phyloP scores from a whole-genome alignment of 2,797 vertebrate genomes.

The Myoxocephalus aenaeus region DNA sequence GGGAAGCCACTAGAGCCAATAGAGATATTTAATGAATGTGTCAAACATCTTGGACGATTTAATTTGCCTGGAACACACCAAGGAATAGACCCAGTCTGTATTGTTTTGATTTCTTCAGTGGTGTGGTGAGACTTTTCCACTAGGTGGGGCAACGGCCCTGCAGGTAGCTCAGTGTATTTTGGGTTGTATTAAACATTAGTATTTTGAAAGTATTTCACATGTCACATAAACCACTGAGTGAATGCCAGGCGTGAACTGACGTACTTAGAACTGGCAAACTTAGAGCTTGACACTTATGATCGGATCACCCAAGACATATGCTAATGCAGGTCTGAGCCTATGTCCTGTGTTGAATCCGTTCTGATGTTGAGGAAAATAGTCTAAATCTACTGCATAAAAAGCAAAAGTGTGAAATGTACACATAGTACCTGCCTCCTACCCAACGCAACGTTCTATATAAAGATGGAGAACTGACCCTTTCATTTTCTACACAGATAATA shows the following conservation, averaged over 20 bases:
- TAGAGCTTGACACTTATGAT: background rate
- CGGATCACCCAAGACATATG: background rate
- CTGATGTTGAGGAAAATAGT: background rate
- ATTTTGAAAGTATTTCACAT: background rate
- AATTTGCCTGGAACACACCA: background rate
- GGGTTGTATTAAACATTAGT: background rate
- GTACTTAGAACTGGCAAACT: background rate
- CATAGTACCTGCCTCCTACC: background rate
- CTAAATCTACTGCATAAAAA: constrained; percentile 30
- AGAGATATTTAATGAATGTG: background rate
- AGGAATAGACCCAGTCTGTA: background rate
- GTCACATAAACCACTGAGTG: constrained; percentile 6
- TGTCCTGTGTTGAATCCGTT: background rate
- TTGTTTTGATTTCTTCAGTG: background rate
- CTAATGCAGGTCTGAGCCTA: background rate
- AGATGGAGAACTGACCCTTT: constrained; percentile 5
- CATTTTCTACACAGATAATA: constrained; percentile 15
- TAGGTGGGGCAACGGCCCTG: background rate
- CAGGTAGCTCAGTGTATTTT: background rate
- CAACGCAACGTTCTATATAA: constrained; percentile 7
- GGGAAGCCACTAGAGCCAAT: background rate
- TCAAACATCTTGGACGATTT: background rate
- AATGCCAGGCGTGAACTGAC: background rate
- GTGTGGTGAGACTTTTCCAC: background rate
- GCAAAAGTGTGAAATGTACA: background rate